Evolutionary conservation across 2,113 vertebrate genomes (phyloP), one percentile per base, ranked within the genome.

Genomic region (Perca flavescens): DNA sequence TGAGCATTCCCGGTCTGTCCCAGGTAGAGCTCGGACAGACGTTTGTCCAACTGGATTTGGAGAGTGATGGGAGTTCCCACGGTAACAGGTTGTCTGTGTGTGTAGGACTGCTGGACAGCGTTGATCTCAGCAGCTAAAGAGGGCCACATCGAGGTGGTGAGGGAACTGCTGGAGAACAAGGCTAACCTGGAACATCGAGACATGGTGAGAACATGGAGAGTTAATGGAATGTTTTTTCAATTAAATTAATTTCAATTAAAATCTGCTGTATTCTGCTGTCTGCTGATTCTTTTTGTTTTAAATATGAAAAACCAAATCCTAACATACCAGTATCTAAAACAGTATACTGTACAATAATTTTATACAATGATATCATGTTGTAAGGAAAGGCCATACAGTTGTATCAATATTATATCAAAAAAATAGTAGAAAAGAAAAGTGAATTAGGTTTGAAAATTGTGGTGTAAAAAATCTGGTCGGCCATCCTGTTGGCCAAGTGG

Each of bases 21-120:
- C 31, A 1, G 6, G 4, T 17, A 12, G n/a, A n/a, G 31, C 63
- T 77, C 15, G 7, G 80, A 74, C 49, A 8, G 34, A 57, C 6
- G 13, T 60, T 74, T 43, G 50, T 76, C 57, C 52, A 19, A 10
- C 36, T 60, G 71, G 77, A 69, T 61, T 77, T 57, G 73, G 50
- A 63, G 40, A 74, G 4, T 69, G 52, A 82, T 73, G 75, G 79
- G 72, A 50, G 68, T 82, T 72, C 65, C 69, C 47, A 40, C 25
- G 25, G 73, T 93, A 90, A 88, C 72, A 22, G 5, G 74, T 74
- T 75, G 36, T 79, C 65, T 78, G 52, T 31, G 47, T 83, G 79
- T 67, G 64, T 89, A 99, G 98, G 98, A 99, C 92, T 97, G 98
- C 93, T 99, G 98, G 98, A 99, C 98, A 21, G 97, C 98, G 6